Conservation (phyloP, 2,113 vertebrate species). For the Herpetotheres cachinnans region DNA sequence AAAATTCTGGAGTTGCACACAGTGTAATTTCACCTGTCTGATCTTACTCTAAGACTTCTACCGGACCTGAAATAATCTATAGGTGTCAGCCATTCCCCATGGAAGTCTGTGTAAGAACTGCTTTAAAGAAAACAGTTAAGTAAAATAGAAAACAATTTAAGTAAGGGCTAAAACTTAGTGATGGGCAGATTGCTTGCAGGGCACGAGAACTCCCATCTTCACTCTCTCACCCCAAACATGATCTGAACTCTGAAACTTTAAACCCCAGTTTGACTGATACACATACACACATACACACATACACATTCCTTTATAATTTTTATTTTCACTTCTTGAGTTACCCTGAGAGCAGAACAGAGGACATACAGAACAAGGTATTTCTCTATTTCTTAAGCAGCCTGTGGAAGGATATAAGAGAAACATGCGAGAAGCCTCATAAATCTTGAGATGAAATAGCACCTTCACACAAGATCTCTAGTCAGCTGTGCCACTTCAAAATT, state of each 20-base stretch:
- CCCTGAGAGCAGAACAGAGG: neutral
- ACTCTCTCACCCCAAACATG: neutral
- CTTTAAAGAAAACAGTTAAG: neutral
- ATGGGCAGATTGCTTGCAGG: neutral
- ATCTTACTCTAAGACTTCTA: neutral
- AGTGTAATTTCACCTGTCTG: neutral
- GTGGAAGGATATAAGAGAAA: neutral
- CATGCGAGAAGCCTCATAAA: neutral
- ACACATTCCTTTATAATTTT: neutral
- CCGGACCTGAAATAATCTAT: neutral
- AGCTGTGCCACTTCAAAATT: neutral
- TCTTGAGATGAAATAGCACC: neutral
- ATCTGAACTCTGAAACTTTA: neutral
- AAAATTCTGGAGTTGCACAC: neutral
- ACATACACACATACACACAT: no score
- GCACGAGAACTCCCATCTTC: neutral
- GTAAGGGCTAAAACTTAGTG: neutral
- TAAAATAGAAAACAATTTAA: neutral
- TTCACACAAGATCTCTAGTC: neutral
- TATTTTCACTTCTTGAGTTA: neutral
- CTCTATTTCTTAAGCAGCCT: neutral
- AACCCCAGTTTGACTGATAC: neutral
- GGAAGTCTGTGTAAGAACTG: neutral
- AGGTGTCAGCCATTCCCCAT: neutral
- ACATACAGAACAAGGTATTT: neutral